Evolutionary conservation across 2,888 invertebrate species (phyloP).

Genomic region (Heliconius aoede): DNA sequence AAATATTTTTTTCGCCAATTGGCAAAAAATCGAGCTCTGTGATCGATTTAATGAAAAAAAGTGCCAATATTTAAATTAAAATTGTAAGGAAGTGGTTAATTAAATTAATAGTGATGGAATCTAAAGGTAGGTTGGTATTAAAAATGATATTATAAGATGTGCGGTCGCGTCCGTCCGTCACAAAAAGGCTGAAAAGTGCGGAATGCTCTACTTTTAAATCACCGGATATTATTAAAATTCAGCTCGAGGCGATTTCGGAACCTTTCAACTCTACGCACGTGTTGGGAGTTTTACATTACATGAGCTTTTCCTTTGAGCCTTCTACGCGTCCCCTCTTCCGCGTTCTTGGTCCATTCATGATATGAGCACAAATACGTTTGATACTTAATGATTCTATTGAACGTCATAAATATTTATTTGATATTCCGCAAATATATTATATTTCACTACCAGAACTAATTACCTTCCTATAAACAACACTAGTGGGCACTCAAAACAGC

Average conservation of each 20-base stretch:
- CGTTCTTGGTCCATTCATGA: conserved; percentile 10
- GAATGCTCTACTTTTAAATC: conserved; percentile 28
- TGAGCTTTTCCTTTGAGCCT: conserved; percentile 1
- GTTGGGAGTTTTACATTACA: background rate
- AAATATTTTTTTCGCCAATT: conserved; percentile 19
- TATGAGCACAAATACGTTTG: background rate
- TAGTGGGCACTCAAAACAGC: conserved; percentile 18
- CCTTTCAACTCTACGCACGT: conserved; percentile 16
- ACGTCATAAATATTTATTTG: background rate
- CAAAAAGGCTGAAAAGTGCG: conserved; percentile 57
- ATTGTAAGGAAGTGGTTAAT: conserved; percentile 37
- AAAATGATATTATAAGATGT: conserved; percentile 53
- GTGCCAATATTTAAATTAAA: conserved; percentile 50
- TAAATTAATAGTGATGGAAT: conserved; percentile 41
- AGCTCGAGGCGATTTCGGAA: conserved; percentile 21
- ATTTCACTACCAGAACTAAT: background rate
- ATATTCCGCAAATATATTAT: background rate
- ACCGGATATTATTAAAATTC: conserved; percentile 22
- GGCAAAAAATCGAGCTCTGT: conserved; percentile 47
- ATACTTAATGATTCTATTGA: background rate
- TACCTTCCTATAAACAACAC: background rate
- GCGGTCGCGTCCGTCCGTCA: conserved; percentile 66
- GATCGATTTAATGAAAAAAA: conserved; percentile 49
- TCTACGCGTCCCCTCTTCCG: background rate
- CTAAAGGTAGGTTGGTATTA: conserved; percentile 45